Conservation (phyloP, 2,797 vertebrate genomes). For the Orestias chungarensis region DNA sequence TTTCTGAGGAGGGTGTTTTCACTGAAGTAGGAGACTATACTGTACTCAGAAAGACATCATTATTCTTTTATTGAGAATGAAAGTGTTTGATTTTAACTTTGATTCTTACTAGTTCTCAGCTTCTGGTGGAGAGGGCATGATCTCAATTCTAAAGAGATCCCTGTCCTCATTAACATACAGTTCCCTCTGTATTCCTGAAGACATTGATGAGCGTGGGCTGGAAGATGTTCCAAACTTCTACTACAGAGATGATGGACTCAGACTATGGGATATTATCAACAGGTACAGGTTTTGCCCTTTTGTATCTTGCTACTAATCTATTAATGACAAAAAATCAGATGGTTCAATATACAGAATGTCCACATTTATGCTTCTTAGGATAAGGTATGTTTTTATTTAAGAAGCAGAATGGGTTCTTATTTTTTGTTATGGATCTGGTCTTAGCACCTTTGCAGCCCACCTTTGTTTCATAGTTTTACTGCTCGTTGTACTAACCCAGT, state of each 20-base stretch:
- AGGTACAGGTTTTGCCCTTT: slow-evolving; percentile 58
- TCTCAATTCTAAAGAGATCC: slow-evolving; percentile 36
- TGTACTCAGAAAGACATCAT: rapidly evolving
- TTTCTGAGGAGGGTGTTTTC: slow-evolving; percentile 53
- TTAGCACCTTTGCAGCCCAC: neutral
- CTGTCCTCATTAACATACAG: slow-evolving; percentile 63
- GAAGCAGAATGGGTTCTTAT: neutral
- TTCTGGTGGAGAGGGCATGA: slow-evolving; percentile 51
- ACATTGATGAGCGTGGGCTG: slow-evolving; percentile 59
- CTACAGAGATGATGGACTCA: slow-evolving; percentile 83
- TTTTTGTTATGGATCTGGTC: too few relatives aligned
- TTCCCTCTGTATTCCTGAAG: slow-evolving; percentile 66
- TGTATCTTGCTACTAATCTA: neutral
- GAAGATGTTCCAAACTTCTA: slow-evolving; percentile 78
- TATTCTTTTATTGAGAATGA: neutral
- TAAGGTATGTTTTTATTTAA: neutral
- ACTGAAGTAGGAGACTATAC: slow-evolving; percentile 21
- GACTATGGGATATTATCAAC: slow-evolving; percentile 78
- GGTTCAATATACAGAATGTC: neutral
- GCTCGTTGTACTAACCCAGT: neutral
- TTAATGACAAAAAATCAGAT: neutral
- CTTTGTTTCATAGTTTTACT: neutral
- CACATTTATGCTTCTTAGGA: neutral
- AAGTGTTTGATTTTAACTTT: neutral
- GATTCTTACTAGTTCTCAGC: slow-evolving; percentile 49